Percentiles rank a stretch among this genome's conserved stretches.
These are phyloP conservation scores for Plebejus melissa DNA, from an alignment of 2,888 invertebrate genomes.

Conservation along the genomic window DNA sequence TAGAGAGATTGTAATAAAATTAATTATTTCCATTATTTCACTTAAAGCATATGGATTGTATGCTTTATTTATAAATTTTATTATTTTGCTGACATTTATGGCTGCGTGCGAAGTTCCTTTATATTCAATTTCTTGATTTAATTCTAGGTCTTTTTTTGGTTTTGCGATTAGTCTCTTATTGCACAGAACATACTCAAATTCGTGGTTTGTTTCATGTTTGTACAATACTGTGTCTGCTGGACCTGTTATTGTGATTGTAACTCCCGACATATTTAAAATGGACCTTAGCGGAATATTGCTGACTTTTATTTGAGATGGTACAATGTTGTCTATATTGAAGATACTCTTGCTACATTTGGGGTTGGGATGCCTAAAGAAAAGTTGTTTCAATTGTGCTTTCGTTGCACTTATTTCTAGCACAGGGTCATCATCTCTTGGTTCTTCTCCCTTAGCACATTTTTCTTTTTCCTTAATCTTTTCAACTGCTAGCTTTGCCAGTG, in stretches of 20 bases:
- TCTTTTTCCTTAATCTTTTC: constrained; percentile 35
- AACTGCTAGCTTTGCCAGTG: constrained; percentile 42
- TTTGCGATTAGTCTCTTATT: constrained; percentile 42
- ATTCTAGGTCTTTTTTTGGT: constrained; percentile 26
- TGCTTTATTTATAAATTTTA: constrained; percentile 26
- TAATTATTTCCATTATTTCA: constrained; percentile 29
- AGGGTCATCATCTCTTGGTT: constrained; percentile 38
- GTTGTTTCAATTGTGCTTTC: constrained; percentile 46
- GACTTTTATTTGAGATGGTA: constrained; percentile 40
- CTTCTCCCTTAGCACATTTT: constrained; percentile 28
- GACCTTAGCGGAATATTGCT: constrained; percentile 38
- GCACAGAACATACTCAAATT: constrained; percentile 43
- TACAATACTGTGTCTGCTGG: constrained; percentile 35
- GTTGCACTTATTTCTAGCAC: constrained; percentile 49
- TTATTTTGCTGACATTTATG: constrained; percentile 14
- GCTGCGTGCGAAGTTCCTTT: not conserved
- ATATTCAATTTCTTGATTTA: constrained; percentile 36
- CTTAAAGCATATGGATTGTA: not conserved
- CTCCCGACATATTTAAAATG: constrained; percentile 48
- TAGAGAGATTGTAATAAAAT: constrained; percentile 34
- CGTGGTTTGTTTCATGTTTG: constrained; percentile 40
- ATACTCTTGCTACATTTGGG: constrained; percentile 42
- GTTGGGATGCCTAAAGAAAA: constrained; percentile 48
- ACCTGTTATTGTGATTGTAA: constrained; percentile 40
- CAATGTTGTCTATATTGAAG: constrained; percentile 44